A percentile compares a stretch with the other conserved stretches of the same genome.
Conservation (phyloP, 2,113 vertebrate species). For the Suricata suricatta region DNA sequence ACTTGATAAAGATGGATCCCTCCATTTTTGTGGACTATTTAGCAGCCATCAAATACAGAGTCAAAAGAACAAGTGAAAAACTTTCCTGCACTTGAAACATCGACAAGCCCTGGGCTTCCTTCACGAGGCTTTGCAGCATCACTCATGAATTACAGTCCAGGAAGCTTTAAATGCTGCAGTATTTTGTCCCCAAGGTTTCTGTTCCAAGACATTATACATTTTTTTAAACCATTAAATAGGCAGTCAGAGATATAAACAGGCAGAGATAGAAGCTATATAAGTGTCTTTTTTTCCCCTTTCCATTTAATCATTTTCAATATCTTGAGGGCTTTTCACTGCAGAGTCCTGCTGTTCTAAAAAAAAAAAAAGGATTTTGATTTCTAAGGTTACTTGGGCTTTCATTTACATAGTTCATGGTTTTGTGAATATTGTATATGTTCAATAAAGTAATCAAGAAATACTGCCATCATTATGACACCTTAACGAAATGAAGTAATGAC, state of each 20-base stretch:
- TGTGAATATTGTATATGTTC: neutral
- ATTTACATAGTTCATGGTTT: neutral
- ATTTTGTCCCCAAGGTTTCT: neutral
- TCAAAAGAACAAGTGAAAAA: neutral
- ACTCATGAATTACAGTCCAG: neutral
- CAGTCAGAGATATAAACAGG: neutral
- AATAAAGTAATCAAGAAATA: conserved; percentile 35
- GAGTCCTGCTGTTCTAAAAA: neutral
- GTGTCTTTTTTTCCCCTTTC: neutral
- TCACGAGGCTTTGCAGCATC: neutral
- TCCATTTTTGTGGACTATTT: neutral
- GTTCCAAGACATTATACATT: neutral
- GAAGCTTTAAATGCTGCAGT: neutral
- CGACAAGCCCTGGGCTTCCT: neutral
- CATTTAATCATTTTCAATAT: conserved; percentile 25
- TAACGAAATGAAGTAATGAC: neutral
- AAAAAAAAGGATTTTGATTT: neutral
- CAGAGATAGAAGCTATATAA: neutral
- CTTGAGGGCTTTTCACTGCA: conserved; percentile 11
- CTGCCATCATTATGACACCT: neutral
- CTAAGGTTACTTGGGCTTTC: neutral
- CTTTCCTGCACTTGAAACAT: neutral
- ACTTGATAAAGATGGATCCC: neutral
- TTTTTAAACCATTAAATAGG: neutral
- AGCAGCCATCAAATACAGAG: neutral